Conservation (phyloP, 1,140 invertebrate genomes). For the Diorhabda sublineata region DNA sequence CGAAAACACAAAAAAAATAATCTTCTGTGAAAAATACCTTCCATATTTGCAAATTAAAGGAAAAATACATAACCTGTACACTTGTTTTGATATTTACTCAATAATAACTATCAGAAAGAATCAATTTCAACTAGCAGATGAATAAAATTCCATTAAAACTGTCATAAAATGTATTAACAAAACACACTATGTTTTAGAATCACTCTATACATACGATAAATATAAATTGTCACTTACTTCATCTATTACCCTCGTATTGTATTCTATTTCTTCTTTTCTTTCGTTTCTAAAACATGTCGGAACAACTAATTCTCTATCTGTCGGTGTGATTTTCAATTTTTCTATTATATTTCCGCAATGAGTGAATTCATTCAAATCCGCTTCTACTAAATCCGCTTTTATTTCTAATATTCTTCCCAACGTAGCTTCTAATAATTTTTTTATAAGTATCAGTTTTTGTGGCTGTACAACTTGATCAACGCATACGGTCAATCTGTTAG, state of each 20-base stretch:
- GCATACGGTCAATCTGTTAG: conserved; percentile 71
- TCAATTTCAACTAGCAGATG: too few species aligned
- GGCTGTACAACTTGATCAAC: conserved; percentile 91
- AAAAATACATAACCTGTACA: too few species aligned
- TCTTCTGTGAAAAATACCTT: too few species aligned
- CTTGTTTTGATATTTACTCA: too few species aligned
- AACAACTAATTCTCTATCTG: conserved; percentile 55
- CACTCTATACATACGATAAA: too few species aligned
- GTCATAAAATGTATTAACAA: too few species aligned
- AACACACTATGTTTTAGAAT: too few species aligned
- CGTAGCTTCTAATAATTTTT: conserved; percentile 72
- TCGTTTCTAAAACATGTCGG: conserved; percentile 68
- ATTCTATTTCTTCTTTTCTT: conserved; percentile 56
- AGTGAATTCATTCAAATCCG: conserved; percentile 80
- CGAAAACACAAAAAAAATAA: neutral
- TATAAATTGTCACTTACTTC: conserved; percentile 44
- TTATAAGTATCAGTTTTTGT: conserved; percentile 80
- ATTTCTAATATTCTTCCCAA: conserved; percentile 75
- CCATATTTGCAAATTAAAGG: too few species aligned
- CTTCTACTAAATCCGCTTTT: conserved; percentile 80
- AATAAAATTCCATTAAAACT: too few species aligned
- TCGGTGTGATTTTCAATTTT: conserved; percentile 54
- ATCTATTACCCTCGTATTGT: conserved; percentile 59
- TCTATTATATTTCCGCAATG: conserved; percentile 77
- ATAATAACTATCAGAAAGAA: too few species aligned